phyloP scores from a whole-genome alignment of 2,797 vertebrate species.

The Petrocephalus sullivani region DNA sequence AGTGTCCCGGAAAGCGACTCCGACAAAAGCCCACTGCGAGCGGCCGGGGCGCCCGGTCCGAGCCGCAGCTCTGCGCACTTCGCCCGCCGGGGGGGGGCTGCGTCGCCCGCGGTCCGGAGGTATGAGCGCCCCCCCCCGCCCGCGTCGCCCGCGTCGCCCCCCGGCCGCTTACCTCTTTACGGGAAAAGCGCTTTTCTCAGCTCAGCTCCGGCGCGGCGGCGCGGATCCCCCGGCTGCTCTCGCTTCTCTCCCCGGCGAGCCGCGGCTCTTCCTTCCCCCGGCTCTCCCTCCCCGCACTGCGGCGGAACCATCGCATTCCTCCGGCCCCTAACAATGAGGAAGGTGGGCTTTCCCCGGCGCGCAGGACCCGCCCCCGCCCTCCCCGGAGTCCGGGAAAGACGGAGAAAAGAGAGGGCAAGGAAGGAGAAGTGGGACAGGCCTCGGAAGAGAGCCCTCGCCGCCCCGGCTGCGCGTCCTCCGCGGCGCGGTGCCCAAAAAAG shows the following conservation, averaged over 20 bases:
- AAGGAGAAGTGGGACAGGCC: slow-evolving; percentile 16
- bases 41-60: slow-evolving; percentile 42
- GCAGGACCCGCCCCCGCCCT: slow-evolving; percentile 63
- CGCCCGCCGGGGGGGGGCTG: slow-evolving; percentile 44
- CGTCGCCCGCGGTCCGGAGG: slow-evolving; percentile 63
- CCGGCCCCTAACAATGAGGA: slow-evolving; percentile 70
- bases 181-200: neutral
- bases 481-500: neutral
- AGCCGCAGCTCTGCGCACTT: slow-evolving; percentile 40
- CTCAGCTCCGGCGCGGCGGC: neutral
- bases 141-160: slow-evolving; percentile 26
- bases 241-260: neutral
- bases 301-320: slow-evolving; percentile 71
- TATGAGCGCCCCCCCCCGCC: slow-evolving; percentile 43
- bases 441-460: neutral
- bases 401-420: slow-evolving; percentile 67
- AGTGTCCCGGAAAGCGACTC: neutral
- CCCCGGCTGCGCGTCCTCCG: neutral
- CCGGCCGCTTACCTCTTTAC: neutral
- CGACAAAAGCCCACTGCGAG: neutral
- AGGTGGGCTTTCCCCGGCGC: slow-evolving; percentile 66
- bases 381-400: slow-evolving; percentile 58
- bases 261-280: slow-evolving; percentile 42
- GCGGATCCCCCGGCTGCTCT: neutral
- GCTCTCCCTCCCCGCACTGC: slow-evolving; percentile 52